phyloP scores from a whole-genome alignment of 1,140 invertebrate genomes.

The Hesperophylax magnus region DNA sequence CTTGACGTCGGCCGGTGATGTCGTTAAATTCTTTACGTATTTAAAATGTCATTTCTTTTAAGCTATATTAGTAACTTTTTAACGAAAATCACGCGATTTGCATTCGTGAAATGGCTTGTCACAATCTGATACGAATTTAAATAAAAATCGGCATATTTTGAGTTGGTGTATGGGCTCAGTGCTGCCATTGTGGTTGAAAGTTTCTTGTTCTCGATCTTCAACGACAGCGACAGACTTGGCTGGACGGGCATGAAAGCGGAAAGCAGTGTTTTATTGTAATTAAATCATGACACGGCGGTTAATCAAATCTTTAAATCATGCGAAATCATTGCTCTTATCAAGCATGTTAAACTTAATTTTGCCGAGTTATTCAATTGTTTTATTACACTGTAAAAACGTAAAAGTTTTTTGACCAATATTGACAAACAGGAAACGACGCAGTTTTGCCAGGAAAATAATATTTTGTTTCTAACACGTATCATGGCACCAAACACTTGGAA shows the following conservation, averaged over 20 bases:
- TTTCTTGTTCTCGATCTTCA: neutral
- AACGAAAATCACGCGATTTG: constrained; percentile 15
- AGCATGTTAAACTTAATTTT: too few relatives aligned
- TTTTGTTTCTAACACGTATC: neutral
- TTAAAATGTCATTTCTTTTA: constrained; percentile 17
- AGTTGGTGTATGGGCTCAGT: constrained; percentile 43
- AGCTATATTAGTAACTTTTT: neutral
- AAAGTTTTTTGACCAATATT: neutral
- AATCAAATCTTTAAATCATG: neutral
- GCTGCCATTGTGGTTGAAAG: constrained; percentile 38
- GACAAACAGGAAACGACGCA: too few relatives aligned
- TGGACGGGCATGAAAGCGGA: too few relatives aligned
- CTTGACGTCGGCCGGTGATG: constrained; percentile 46
- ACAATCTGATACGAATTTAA: constrained; percentile 22
- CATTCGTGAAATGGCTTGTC: constrained; percentile 19
- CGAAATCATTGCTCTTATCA: too few relatives aligned
- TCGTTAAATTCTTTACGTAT: constrained; percentile 29
- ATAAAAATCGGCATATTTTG: constrained; percentile 35
- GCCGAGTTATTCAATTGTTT: too few relatives aligned
- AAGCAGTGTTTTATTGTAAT: neutral
- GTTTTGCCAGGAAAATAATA: too few relatives aligned
- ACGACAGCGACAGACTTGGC: neutral
- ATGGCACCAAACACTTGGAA: constrained; percentile 60
- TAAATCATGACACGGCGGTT: constrained; percentile 11
- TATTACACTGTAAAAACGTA: neutral